These are phyloP conservation scores for Muschampia staudingeri DNA, from an alignment of 2,888 invertebrate species.

Conservation along the genomic window DNA sequence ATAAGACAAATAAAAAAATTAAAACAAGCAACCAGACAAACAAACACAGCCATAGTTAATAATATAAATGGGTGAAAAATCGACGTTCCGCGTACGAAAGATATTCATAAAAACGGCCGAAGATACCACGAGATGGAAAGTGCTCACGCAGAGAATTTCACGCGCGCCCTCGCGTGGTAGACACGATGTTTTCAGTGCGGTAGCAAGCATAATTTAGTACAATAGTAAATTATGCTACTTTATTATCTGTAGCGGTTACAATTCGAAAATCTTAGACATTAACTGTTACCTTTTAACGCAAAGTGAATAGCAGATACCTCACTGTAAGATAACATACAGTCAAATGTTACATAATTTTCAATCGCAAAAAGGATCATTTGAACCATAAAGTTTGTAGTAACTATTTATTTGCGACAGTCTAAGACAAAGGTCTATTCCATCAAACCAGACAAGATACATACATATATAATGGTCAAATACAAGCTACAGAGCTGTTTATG, in stretches of 20 bases:
- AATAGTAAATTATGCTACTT: neutral
- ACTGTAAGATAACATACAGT: too few relatives aligned
- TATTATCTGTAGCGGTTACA: neutral
- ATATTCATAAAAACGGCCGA: constrained; percentile 28
- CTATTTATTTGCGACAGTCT: neutral
- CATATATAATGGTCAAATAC: neutral
- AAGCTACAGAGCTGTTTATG: neutral
- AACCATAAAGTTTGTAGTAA: too few relatives aligned
- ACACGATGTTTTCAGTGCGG: constrained; percentile 47
- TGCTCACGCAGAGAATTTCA: constrained; percentile 82
- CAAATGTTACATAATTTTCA: too few relatives aligned
- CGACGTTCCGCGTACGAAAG: neutral
- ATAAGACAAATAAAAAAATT: too few relatives aligned
- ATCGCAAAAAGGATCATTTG: too few relatives aligned
- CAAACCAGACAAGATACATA: neutral
- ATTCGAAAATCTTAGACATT: neutral
- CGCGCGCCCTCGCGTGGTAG: constrained; percentile 74
- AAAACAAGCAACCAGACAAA: neutral
- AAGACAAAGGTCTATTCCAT: neutral
- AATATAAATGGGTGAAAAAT: neutral
- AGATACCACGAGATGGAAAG: constrained; percentile 84
- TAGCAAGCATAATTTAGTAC: neutral
- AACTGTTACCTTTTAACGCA: neutral
- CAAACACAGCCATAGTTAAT: neutral
- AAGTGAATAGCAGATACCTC: too few relatives aligned